Base-by-base conservation (phyloP, 1,140 invertebrate species). In the Ruditapes philippinarum region DNA sequence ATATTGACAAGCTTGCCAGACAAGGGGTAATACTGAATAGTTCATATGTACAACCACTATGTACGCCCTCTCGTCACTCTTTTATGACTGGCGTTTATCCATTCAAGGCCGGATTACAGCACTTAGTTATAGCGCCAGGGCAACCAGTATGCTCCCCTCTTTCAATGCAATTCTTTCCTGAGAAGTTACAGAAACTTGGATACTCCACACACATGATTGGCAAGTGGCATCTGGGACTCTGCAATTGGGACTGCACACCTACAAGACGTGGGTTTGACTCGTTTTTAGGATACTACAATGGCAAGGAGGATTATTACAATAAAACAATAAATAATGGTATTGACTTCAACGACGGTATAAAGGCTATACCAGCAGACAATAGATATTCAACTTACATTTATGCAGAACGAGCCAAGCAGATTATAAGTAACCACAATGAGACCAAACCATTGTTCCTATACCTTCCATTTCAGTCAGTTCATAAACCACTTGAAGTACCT, bases 201-300 rank as follows among this genome's bases (percentile, higher is more conserved):
- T 99, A 99, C 95, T 95, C 95, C 9, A 98, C 98, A 0, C 97
- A 98, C 94, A 96, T 98, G 42, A 96, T 99, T 31, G 98, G 98
- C 17, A 99, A 99, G 89, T 96, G 96, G 96, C 96, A 96, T 93
- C 84, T 96, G 12, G 96, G 96, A 11, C 96, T 95, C 80, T 96
- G 96, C 85, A 94, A 95, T 54, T 92, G 93, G 76, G 92, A 95
- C 11, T 96, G 93, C 78, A 94, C 96, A 3, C 96, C 96, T 36
- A 95, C 95, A 1, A 92, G 90, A 65, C 90, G 96, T n/a, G 96
- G 96, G n/a, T 96, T 96, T 88, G 95, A 96, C 79, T 92, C 95
- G 19, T 96, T 96, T 86, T 93, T 94, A 51, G 96, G 96, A 2
- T 96, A 94, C 88, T 96, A 96, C 85, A 91, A 93, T 36, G 95